These are phyloP conservation scores for Lagopus leucura DNA, from an alignment of 2,113 vertebrate genomes.

Conservation along the genomic window DNA sequence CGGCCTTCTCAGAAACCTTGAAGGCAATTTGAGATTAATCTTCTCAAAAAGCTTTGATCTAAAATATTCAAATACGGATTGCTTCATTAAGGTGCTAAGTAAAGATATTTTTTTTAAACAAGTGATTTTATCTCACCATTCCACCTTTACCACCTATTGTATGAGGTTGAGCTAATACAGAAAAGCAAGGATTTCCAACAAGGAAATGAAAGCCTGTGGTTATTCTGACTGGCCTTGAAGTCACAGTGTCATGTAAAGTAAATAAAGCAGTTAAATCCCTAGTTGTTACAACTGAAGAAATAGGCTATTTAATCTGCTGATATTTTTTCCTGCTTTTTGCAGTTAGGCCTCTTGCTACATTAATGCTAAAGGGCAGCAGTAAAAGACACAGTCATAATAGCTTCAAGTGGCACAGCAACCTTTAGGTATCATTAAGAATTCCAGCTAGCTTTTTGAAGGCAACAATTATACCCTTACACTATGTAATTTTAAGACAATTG, in stretches of 20 bases:
- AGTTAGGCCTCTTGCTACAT: not conserved
- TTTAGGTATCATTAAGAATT: slow-evolving; percentile 33
- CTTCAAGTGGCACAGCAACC: slow-evolving; percentile 13
- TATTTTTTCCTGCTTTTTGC: not conserved
- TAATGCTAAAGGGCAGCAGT: not conserved
- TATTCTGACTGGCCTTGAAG: not conserved
- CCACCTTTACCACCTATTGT: not conserved
- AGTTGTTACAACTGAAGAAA: slow-evolving; percentile 4
- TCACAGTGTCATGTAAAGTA: not conserved
- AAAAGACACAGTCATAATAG: not conserved
- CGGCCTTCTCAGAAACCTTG: not conserved
- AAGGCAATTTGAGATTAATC: not conserved
- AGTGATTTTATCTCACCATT: not conserved
- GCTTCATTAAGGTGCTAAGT: not conserved
- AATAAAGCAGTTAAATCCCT: not conserved
- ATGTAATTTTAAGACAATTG: slow-evolving; percentile 35
- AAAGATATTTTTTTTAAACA: slow-evolving; percentile 3
- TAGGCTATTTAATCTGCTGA: not conserved
- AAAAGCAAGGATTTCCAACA: slow-evolving; percentile 7
- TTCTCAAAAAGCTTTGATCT: not conserved
- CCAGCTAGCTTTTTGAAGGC: not conserved
- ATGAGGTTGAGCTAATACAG: not conserved
- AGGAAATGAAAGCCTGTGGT: not conserved
- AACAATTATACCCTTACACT: slow-evolving; percentile 12
- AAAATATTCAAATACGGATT: not conserved